Evolutionary conservation across 2,888 invertebrate genomes (phyloP).

Genomic region (Volucella zonaria): DNA sequence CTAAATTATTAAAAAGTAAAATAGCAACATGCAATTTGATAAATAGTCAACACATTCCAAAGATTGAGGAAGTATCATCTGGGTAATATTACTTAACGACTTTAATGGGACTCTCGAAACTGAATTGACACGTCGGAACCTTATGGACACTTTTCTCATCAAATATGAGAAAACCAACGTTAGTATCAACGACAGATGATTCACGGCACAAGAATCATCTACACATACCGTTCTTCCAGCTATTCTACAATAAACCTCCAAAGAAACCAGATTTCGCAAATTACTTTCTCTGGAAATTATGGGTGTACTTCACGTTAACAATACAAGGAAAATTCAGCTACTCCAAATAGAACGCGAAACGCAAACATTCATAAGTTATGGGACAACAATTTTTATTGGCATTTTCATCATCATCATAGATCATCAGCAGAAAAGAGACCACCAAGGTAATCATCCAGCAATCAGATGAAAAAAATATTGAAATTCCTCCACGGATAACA

Average conservation of each 20-base stretch:
- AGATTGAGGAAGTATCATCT: slow-evolving; percentile 21
- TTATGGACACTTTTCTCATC: slow-evolving; percentile 19
- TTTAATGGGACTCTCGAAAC: slow-evolving; percentile 20
- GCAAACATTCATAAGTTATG: slow-evolving; percentile 4
- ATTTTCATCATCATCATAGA: neutral
- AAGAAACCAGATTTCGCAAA: neutral
- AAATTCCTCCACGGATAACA: no score
- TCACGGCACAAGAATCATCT: neutral
- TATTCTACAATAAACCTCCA: slow-evolving; percentile 5
- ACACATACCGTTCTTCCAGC: slow-evolving; percentile 1
- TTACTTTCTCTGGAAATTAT: neutral
- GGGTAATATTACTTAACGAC: slow-evolving; percentile 34
- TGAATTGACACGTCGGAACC: slow-evolving; percentile 11
- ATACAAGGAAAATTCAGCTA: neutral
- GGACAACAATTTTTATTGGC: slow-evolving; percentile 4
- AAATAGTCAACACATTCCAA: slow-evolving; percentile 27
- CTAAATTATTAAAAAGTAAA: slow-evolving; percentile 5
- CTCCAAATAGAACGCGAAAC: slow-evolving; percentile 1
- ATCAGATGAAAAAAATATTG: neutral
- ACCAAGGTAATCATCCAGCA: slow-evolving; percentile 7
- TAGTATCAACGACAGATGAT: slow-evolving; percentile 10
- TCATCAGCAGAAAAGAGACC: neutral
- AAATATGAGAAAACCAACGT: slow-evolving; percentile 19
- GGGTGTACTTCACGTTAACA: neutral
- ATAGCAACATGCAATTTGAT: slow-evolving; percentile 19